These are phyloP conservation scores for human (Homo sapiens) DNA, from an alignment of 2,113 vertebrate species.

Conservation along the genomic window GRCh38 chrX:8540001-8540500, in stretches of 20 bases:
- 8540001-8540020: background rate
- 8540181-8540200: background rate
- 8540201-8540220: no score
- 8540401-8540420: no score
- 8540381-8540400: fast-evolving
- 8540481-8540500: background rate
- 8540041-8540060: background rate
- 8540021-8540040: background rate
- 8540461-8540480: fast-evolving
- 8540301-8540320: no score
- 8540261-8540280: no score
- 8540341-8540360: fast-evolving
- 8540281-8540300: no score
- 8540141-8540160: no score
- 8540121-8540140: fast-evolving
- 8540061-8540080: background rate
- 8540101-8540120: fast-evolving
- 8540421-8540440: background rate
- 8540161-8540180: fast-evolving
- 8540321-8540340: fast-evolving
- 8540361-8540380: no score
- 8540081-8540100: no score
- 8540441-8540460: fast-evolving
- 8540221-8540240: no score
- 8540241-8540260: background rate